phyloP scores from a whole-genome alignment of 2,888 invertebrate species.

The Ischnus inquisitorius region DNA sequence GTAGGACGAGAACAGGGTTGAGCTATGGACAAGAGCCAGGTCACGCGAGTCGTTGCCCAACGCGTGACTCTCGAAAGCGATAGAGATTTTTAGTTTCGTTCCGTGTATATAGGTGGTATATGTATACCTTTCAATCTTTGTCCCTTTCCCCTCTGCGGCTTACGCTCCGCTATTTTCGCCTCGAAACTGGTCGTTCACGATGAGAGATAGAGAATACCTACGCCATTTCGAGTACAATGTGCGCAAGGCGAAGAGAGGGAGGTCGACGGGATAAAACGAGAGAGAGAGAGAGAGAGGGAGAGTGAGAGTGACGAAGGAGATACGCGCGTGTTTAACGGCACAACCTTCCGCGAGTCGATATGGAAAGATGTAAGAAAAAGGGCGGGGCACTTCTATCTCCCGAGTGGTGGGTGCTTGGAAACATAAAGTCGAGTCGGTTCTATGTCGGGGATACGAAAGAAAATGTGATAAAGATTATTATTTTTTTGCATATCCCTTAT shows the following conservation, averaged over 20 bases:
- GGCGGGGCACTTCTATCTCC: conserved; percentile 35
- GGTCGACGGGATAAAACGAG: conserved; percentile 19
- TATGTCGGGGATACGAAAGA: no score
- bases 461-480: no score
- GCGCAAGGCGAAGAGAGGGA: not conserved
- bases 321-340: conserved; percentile 44
- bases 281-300: no score
- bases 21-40: conserved; percentile 60
- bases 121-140: conserved; percentile 20
- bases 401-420: not conserved
- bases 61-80: conserved; percentile 55
- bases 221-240: conserved; percentile 18
- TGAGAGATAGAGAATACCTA: not conserved
- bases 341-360: conserved; percentile 49
- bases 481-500: no score
- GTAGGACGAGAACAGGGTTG: conserved; percentile 7
- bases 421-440: no score
- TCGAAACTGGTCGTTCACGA: not conserved
- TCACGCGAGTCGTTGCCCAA: conserved; percentile 62
- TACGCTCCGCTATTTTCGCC: conserved; percentile 13
- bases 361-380: conserved; percentile 49
- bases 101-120: no score
- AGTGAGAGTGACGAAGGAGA: conserved; percentile 37
- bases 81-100: conserved; percentile 47
- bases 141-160: not conserved